phyloP scores from a whole-genome alignment of 2,888 invertebrate species.

The Drosophila meridionalis region DNA sequence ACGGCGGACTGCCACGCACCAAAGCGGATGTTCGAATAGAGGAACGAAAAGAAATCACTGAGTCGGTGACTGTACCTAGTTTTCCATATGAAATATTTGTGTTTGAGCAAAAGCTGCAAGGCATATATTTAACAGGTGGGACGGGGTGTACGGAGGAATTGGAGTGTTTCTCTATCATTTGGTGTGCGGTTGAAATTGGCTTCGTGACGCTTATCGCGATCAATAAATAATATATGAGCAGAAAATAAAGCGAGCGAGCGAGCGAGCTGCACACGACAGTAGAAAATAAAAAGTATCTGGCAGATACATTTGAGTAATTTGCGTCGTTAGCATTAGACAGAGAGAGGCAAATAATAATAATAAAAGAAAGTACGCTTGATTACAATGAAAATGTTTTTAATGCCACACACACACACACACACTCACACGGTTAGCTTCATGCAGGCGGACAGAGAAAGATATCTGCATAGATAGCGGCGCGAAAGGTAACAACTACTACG shows the following conservation, averaged over 20 bases:
- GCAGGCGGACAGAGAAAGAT: slow-evolving; percentile 68
- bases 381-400: slow-evolving; percentile 80
- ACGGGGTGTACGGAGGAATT: slow-evolving; percentile 8
- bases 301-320: slow-evolving; percentile 83
- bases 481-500: slow-evolving; percentile 55
- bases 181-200: slow-evolving; percentile 75
- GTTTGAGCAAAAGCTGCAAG: slow-evolving; percentile 29
- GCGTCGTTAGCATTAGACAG: slow-evolving; percentile 70
- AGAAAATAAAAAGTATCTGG: slow-evolving; percentile 72
- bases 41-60: slow-evolving; percentile 43
- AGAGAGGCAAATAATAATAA: slow-evolving; percentile 75
- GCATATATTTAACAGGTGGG: slow-evolving; percentile 10
- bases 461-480: slow-evolving; percentile 73
- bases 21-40: slow-evolving; percentile 45
- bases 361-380: slow-evolving; percentile 81
- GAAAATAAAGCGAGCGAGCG: slow-evolving; percentile 29
- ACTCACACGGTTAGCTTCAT: slow-evolving; percentile 11
- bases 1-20: slow-evolving; percentile 66
- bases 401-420: slow-evolving; percentile 48
- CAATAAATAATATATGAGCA: slow-evolving; percentile 84
- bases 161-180: slow-evolving; percentile 66
- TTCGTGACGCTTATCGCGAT: slow-evolving; percentile 85
- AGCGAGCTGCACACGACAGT: slow-evolving; percentile 52
- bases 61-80: slow-evolving; percentile 44
- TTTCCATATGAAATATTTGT: slow-evolving; percentile 11